Base-by-base conservation (phyloP, 2,113 vertebrate genomes). In the Gorsachius goisagi region DNA sequence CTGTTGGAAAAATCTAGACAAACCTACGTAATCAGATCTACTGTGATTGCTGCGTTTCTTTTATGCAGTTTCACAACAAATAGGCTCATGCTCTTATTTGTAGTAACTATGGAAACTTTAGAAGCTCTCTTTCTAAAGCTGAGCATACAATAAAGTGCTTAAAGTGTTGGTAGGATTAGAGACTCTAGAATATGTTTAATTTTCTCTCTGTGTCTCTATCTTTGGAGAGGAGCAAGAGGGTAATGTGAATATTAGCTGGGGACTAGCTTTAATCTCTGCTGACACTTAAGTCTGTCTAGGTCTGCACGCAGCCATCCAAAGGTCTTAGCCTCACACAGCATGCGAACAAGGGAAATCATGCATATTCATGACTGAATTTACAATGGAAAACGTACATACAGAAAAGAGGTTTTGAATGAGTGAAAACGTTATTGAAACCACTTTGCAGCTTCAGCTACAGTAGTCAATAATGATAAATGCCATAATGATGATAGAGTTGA, bases 111-210 rank as follows among this genome's bases (percentile, higher is more conserved):
- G 98, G 98, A 96, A 99, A 98, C 98, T 49, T 92, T 69, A 97
- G 97, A 98, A 97, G 98, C 97, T 86, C 95, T 84, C 94, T 98
- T 95, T 98, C 97, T 95, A 96, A 98, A 98, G 97, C 97, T 96
- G 88, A 95, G 92, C 95, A 64, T 89, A 98, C 98, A 98, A 98
- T 97, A 85, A 97, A 98, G 97, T 97, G 97, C 98, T 98, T 98
- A 96, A 97, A 98, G 97, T 98, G 98, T 98, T 97, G 98, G 97
- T 97, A 92, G 98, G 98, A 98, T 99, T 98, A 99, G 98, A 97
- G 97, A 96, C 98, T 98, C 97, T 89, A 96, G 97, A 98, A 98
- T 97, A 98, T 98, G 98, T 99, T 98, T 99, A 96, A 98, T 99
- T 98, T 98, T 98, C 98, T 98, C 97, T 98, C 98, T 94, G 78